phyloP scores from a whole-genome alignment of 2,797 vertebrate genomes.

The Hippocampus kuda region DNA sequence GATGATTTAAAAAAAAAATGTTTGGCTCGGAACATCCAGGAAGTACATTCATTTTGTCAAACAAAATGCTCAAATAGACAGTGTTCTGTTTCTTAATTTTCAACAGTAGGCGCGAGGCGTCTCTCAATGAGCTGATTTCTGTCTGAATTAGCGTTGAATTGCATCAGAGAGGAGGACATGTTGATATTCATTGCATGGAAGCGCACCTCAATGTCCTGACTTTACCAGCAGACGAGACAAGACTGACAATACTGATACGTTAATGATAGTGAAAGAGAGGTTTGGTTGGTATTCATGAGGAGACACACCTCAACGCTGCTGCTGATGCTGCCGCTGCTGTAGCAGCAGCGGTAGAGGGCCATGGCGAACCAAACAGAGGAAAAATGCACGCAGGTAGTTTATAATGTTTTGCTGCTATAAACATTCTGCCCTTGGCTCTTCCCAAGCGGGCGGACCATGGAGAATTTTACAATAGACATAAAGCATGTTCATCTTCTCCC shows the following conservation, averaged over 20 bases:
- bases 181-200: conserved; percentile 51
- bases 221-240: conserved; percentile 43
- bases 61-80: background rate
- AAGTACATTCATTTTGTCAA: conserved; percentile 6
- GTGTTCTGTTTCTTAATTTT: background rate
- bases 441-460: conserved; percentile 71
- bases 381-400: conserved; percentile 68
- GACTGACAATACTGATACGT: conserved; percentile 57
- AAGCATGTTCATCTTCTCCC: conserved; percentile 68
- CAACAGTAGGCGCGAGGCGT: background rate
- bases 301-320: conserved; percentile 21
- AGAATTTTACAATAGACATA: conserved; percentile 72
- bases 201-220: conserved; percentile 39
- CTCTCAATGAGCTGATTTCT: conserved; percentile 2
- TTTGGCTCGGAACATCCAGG: no score
- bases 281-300: conserved; percentile 66
- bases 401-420: conserved; percentile 72
- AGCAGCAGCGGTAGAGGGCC: conserved; percentile 35
- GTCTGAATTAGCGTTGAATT: background rate
- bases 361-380: conserved; percentile 60
- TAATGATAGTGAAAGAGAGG: conserved; percentile 59
- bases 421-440: conserved; percentile 75
- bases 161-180: conserved; percentile 9
- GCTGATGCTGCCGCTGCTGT: conserved; percentile 13
- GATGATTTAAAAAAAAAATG: background rate